Conservation (phyloP, 2,113 vertebrate genomes). For the Recurvirostra avosetta region DNA sequence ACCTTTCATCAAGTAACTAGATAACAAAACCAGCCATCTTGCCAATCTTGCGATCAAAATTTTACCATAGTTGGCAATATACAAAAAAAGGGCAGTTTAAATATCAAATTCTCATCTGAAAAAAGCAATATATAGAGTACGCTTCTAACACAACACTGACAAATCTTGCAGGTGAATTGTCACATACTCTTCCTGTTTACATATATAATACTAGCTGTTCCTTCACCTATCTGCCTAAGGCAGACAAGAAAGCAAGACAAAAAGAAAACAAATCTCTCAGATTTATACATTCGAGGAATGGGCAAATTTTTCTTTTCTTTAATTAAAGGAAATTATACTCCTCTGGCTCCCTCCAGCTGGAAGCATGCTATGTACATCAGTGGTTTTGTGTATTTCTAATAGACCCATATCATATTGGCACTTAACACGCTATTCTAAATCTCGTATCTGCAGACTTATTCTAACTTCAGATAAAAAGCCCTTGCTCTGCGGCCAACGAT, state of each 20-base stretch:
- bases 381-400: neutral
- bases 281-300: neutral
- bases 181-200: neutral
- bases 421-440: neutral
- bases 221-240: neutral
- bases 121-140: neutral
- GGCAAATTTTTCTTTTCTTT: neutral
- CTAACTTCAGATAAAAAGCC: neutral
- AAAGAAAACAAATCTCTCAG: neutral
- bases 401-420: neutral
- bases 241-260: neutral
- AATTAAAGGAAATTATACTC: neutral
- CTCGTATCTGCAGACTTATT: neutral
- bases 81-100: neutral
- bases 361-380: neutral
- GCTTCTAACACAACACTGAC: neutral
- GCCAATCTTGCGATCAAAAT: neutral
- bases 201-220: neutral
- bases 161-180: neutral
- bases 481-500: neutral
- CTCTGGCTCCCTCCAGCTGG: constrained; percentile 50
- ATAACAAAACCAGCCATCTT: neutral
- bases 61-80: neutral
- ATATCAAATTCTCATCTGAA: neutral
- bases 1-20: neutral